phyloP scores from a whole-genome alignment of 2,888 invertebrate genomes.

The Listrodromus nycthemerus region DNA sequence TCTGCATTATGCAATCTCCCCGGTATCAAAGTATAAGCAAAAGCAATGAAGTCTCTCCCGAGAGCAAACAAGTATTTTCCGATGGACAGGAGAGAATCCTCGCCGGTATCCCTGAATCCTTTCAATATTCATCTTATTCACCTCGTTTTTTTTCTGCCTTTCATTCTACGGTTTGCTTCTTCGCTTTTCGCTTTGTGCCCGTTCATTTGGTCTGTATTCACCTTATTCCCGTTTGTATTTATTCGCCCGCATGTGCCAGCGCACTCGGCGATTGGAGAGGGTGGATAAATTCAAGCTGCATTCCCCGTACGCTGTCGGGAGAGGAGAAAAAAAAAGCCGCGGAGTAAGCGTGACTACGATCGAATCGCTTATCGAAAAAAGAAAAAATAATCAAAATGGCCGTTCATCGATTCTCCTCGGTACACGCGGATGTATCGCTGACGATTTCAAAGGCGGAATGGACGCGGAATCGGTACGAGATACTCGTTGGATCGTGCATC shows the following conservation, averaged over 20 bases:
- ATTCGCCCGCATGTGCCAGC: conserved; percentile 22
- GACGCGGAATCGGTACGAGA: neutral
- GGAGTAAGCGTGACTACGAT: conserved; percentile 26
- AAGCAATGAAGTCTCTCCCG: neutral
- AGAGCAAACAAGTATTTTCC: conserved; percentile 21
- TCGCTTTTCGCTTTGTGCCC: conserved; percentile 4
- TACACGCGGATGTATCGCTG: neutral
- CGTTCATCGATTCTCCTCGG: neutral
- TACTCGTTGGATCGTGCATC: neutral
- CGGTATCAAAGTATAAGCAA: conserved; percentile 22
- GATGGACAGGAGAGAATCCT: conserved; percentile 5
- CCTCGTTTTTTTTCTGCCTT: neutral
- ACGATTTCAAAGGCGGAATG: neutral
- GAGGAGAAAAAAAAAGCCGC: conserved; percentile 12
- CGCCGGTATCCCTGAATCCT: conserved; percentile 1
- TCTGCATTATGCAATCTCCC: conserved; percentile 74
- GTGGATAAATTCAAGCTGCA: conserved; percentile 3
- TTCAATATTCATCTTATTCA: conserved; percentile 32
- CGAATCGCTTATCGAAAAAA: conserved; percentile 9
- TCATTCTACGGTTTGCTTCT: neutral
- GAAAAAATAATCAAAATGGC: neutral
- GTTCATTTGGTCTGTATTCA: neutral
- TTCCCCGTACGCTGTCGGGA: neutral
- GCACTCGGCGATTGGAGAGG: neutral
- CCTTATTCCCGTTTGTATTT: conserved; percentile 2